Evolutionary conservation across 2,113 vertebrate species (phyloP).

Genomic region (Myrmecobius fasciatus): DNA sequence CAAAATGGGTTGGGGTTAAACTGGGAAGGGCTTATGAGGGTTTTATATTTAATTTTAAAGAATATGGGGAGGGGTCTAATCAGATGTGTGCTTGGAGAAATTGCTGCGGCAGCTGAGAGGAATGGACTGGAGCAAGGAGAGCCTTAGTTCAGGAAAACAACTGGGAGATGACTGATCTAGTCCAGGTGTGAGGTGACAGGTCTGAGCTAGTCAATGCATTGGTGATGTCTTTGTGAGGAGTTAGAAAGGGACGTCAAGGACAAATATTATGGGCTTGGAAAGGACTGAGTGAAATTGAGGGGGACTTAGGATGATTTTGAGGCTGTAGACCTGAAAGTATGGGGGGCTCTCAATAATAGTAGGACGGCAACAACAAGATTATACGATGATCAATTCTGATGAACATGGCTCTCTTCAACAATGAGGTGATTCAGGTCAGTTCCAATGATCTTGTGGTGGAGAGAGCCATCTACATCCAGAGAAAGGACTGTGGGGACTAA

Average conservation of each 20-base stretch:
- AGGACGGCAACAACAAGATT: too few species aligned
- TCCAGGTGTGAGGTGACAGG: neutral
- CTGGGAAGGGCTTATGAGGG: slow-evolving; percentile 16
- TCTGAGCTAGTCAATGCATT: neutral
- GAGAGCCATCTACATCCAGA: too few species aligned
- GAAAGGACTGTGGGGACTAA: too few species aligned
- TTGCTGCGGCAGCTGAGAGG: neutral
- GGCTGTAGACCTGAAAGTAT: neutral
- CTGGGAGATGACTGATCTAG: neutral
- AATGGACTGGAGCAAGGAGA: neutral
- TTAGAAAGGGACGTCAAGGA: neutral
- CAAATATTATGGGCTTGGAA: neutral
- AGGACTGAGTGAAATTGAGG: neutral
- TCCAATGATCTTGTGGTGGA: too few species aligned
- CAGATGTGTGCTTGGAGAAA: slow-evolving; percentile 49
- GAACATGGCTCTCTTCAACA: too few species aligned
- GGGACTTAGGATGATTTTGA: neutral
- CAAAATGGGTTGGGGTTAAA: neutral
- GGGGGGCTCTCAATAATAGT: neutral
- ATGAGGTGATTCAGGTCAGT: too few species aligned
- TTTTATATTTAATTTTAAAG: neutral
- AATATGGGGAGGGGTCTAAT: slow-evolving; percentile 2
- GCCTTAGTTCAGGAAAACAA: neutral
- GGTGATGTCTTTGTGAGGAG: neutral
- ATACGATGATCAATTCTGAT: too few species aligned